Evolutionary conservation across 1,140 invertebrate species (phyloP), one percentile per base, ranked within the genome.

Genomic region (Saxidomus purpurata): DNA sequence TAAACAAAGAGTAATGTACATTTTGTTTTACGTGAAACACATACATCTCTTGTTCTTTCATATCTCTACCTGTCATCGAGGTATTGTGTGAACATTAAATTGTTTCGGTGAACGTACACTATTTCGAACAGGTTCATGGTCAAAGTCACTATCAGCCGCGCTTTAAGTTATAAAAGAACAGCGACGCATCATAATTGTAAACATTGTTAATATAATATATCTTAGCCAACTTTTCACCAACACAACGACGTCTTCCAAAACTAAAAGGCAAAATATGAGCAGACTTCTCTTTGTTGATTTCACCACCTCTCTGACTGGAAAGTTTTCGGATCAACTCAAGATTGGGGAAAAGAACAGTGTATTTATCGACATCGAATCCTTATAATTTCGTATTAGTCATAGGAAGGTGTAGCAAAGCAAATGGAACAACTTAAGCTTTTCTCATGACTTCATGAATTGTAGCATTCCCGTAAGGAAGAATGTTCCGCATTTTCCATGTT

Each of bases 381-480:
- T 38, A 28, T 9, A 76, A n/a, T 28, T 76, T 76, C 22, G 71
- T 76, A n/a, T 76, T 38, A n/a, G 38, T 38, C 8, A 40, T 43
- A 13, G 71, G 11, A 43, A 4, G 43, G 25, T 76, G 71, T n/a
- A 38, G 71, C 15, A 76, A 25, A 17, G 71, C 71, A 76, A 76
- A 76, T 34, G 71, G 71, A 40, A 76, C 38, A n/a, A 43, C 22
- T 25, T 1, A 40, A 3, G 38, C 15, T 47, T 76, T 76, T 25
- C 71, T 76, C 38, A 76, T 40, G 9, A 76, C 71, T 76, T 76
- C 71, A 4, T 76, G 71, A 40, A 76, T 76, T 28, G 71, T 76
- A 9, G 71, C 71, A 40, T 76, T 9, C 43, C 25, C 15, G 28
- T 76, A 76, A 6, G 71, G 71, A 8, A 76, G 38, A 25, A 22